phyloP scores from a whole-genome alignment of 2,113 vertebrate species.

The Clarias macrocephalus region DNA sequence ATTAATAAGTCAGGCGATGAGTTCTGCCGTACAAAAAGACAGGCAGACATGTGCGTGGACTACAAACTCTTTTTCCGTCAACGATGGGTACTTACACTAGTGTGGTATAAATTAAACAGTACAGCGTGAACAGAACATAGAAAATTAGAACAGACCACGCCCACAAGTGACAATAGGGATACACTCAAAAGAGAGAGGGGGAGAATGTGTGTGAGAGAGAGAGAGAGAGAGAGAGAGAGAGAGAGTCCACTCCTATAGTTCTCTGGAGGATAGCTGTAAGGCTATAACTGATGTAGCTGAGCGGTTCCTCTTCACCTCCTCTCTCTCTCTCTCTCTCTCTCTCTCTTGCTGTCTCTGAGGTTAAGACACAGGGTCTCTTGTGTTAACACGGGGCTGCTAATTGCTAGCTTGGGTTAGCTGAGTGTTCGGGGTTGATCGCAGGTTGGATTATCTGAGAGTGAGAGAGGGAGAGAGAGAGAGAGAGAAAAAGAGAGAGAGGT shows the following conservation, averaged over 20 bases:
- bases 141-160: not conserved
- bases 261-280: slow-evolving; percentile 8
- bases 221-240: not conserved
- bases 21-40: too few relatives aligned
- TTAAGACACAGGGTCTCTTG: not conserved
- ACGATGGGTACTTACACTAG: too few relatives aligned
- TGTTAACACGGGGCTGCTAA: slow-evolving; percentile 34
- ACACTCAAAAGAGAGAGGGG: not conserved
- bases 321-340: slow-evolving; percentile 6
- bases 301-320: slow-evolving; percentile 11
- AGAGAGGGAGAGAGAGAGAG: not conserved
- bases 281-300: not conserved
- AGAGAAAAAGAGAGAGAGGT: slow-evolving; percentile 1
- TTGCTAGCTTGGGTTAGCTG: slow-evolving; percentile 39
- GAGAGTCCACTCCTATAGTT: not conserved
- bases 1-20: too few relatives aligned
- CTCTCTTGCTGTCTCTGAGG: slow-evolving; percentile 42
- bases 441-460: slow-evolving; percentile 24
- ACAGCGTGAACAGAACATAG: not conserved
- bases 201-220: not conserved
- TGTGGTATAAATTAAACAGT: not conserved
- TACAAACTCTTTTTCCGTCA: too few relatives aligned
- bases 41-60: too few relatives aligned
- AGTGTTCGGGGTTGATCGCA: slow-evolving; percentile 38
- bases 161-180: not conserved